Evolutionary conservation across 2,888 invertebrate genomes (phyloP), one percentile per base, ranked within the genome.

Genomic region (Lamellibrachia columna): DNA sequence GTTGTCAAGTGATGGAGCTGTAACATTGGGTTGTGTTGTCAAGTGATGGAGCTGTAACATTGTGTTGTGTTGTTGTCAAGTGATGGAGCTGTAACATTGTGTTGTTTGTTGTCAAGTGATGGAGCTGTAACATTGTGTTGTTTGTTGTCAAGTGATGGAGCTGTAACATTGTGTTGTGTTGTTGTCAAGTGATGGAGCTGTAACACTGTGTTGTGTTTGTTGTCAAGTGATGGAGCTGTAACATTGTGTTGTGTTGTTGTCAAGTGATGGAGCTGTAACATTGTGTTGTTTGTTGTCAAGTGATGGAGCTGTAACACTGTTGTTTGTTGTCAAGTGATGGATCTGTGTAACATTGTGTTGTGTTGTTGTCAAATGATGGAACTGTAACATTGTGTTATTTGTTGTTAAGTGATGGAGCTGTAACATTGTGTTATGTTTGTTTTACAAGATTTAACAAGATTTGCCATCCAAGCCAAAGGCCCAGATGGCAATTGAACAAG

Each of bases 261-360:
- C 2, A 75, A 4, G 3, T 75, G 15, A 22, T 75, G 22, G 15
- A 40, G 40, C 40, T 58, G 58, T 58, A 2, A 58, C 11, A 58
- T 58, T 58, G 58, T 0, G 15, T 11, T 8, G 15, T 58, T 58
- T 58, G 8, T 58, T 3, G 8, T 58, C 58, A 58, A 15, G 15
- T 58, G 58, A 58, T 7, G 58, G 11, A 11, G 58, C 15, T 7
- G 58, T 58, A 7, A 58, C 58, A 58, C 15, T 28, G n/a, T n/a
- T 96, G 91, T 58, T 58, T 15, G 60, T 75, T 75, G 60, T 75
- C 15, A 75, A 4, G 3, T 75, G 15, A 22, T 75, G 22, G 15
- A 40, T 0, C 40, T 11, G 6, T 58, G 58, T 58, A 2, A 58
- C 11, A 58, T 58, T 58, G 58, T 6, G 15, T 11, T 7, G 15